Evolutionary conservation across 1,140 invertebrate genomes (phyloP), one percentile per base, ranked within the genome.

Genomic region (Aphaenogaster rudis): DNA sequence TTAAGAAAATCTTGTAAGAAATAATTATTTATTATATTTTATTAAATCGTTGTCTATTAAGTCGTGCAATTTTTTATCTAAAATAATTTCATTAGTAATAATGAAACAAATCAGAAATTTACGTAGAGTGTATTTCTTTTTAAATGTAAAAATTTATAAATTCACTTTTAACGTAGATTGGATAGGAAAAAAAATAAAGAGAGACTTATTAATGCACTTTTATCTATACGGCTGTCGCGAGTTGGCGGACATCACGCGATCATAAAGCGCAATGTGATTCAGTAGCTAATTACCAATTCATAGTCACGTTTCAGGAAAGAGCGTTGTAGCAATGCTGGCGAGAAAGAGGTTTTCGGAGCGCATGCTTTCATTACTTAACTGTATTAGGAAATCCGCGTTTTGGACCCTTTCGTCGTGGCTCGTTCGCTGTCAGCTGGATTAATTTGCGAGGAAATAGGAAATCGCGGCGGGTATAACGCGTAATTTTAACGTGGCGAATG

Each of bases 401-500:
- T 78, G 59, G 21, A 28, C 48, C 50, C 48, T 36, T 42, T 50
- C 79, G 42, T 50, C 52, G 39, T 52, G 45, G 21, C 36, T 50
- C 33, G 57, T 13, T 85, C 71, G 57, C 39, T 50, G 61, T 59
- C 28, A 45, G 69, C 54, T 69, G 48, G 69, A 84, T 84, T 76
- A 74, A 84, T 76, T 69, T 45, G 67, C 54, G 57, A 74, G 80
- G 54, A 76, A 84, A 76, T 61, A 48, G 69, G 57, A 84, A 76
- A 74, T 61, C 69, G n/a, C n/a, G 42, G 54, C 42, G 21, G 45
- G 42, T n/a, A n/a, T n/a, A n/a, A n/a, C 64, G 11, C 52, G 42
- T 74, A 84, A 84, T 84, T 74, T 61, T 84, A 45, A 82, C 67
- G 52, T n/a, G 80, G 69, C 71, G 66, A 72, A 59, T 39, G 11